Evolutionary conservation across 2,888 invertebrate genomes (phyloP).

Genomic region (Reticulitermes lucifugus): DNA sequence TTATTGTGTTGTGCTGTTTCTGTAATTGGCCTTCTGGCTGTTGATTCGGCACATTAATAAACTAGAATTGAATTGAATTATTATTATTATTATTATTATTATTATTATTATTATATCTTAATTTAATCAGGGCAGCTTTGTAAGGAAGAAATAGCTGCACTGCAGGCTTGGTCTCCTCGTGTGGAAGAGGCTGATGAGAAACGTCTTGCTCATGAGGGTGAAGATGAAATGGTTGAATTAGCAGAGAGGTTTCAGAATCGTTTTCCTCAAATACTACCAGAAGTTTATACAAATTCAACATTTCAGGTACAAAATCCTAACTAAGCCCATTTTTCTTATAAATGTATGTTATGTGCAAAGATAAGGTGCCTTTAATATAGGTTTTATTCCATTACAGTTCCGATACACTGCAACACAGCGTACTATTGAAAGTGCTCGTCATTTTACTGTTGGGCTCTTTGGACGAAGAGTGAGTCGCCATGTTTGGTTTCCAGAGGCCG

Average conservation of each 20-base stretch:
- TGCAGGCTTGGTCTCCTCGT: conserved; percentile 72
- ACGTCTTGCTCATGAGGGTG: conserved; percentile 77
- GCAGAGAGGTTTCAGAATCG: conserved; percentile 80
- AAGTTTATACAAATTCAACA: conserved; percentile 71
- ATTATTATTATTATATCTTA: background rate
- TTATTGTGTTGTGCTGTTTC: no score
- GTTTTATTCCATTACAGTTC: conserved; percentile 69
- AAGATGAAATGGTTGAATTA: conserved; percentile 78
- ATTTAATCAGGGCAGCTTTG: conserved; percentile 62
- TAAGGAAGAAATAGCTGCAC: conserved; percentile 62
- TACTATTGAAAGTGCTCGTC: conserved; percentile 78
- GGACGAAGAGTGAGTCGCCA: conserved; percentile 71
- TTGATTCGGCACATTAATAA: no score
- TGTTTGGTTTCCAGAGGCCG: conserved; percentile 74
- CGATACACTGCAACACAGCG: conserved; percentile 83
- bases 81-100: no score
- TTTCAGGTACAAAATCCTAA: conserved; percentile 65
- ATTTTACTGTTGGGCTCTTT: conserved; percentile 82
- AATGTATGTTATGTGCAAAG: background rate
- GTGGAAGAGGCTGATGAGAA: conserved; percentile 69
- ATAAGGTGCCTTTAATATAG: background rate
- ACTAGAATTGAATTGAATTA: no score
- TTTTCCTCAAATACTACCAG: conserved; percentile 74
- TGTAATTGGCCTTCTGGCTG: no score
- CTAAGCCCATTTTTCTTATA: background rate